Evolutionary conservation across 2,888 invertebrate species (phyloP).

Genomic region (Machimus rusticus): DNA sequence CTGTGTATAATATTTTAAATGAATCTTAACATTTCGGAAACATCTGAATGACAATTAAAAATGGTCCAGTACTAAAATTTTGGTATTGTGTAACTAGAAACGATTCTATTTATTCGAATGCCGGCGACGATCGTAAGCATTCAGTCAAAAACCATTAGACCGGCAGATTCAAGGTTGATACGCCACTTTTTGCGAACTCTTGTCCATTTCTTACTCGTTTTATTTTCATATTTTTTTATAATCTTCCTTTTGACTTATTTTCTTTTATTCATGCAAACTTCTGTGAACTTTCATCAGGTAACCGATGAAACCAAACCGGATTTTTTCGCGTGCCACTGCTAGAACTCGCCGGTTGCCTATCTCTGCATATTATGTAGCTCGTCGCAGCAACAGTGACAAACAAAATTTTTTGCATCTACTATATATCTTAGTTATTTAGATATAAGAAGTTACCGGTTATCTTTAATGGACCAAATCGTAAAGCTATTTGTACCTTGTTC

Average conservation of each 20-base stretch:
- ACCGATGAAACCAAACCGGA: conserved; percentile 26
- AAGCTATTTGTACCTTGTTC: neutral
- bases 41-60: neutral
- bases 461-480: neutral
- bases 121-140: neutral
- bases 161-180: neutral
- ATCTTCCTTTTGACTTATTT: neutral
- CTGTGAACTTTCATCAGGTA: conserved; percentile 26
- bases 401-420: neutral
- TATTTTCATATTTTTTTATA: neutral
- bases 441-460: neutral
- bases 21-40: neutral
- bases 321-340: conserved; percentile 30
- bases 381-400: neutral
- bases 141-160: neutral
- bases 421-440: neutral
- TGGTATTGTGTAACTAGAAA: neutral
- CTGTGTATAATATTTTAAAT: neutral
- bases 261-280: conserved; percentile 2
- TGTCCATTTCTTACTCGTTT: neutral
- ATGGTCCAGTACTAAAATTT: neutral
- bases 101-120: neutral
- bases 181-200: neutral
- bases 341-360: neutral
- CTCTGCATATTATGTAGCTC: neutral